Base-by-base conservation (phyloP, 2,888 invertebrate genomes). In the Asteroscopus sphinx region DNA sequence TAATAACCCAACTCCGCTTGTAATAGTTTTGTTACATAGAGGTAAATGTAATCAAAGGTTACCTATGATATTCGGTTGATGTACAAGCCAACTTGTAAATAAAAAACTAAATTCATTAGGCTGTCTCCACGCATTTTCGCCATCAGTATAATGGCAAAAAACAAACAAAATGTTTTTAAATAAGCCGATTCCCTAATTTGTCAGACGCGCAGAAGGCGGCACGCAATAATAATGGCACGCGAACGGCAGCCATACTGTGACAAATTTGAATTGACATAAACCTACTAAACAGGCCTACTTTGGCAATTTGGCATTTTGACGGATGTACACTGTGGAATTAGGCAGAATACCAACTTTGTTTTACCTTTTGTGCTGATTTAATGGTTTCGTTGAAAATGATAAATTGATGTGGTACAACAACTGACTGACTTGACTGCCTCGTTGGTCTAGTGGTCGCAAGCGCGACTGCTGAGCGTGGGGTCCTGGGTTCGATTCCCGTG, bases 261-360 rank as follows among this genome's bases (percentile, higher is more conserved):
- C 72, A 71, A 71, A 71, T 45, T 73, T 44, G 39, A 62, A 62
- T 71, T 52, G 67, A 46, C 55, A 74, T 44, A 53, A 65, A 53
- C 42, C 33, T 33, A 12, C 28, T 39, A 44, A 69, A 51, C 6
- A 28, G 33, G 21, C 16, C 28, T 53, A 33, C 36, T 63, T 55
- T 25, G 21, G 15, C 25, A 52, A 39, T 64, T 42, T 49, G 9
- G 9, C 16, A 49, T 46, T 37, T 40, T 25, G 41, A 13, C 1
- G 25, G 26, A 12, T 12, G 15, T 11, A 11, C 17, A 37, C 26
- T 15, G 17, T 21, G 28, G n/a, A 13, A 7, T 15, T 28, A 26
- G 25, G 11, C 13, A 25, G 12, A 58, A 33, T 13, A 32, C 12
- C 7, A 25, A 46, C 13, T 33, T 8, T 25, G 7, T 25, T 25